Base-by-base conservation (phyloP, 2,113 vertebrate species). In the Zapus hudsonius region DNA sequence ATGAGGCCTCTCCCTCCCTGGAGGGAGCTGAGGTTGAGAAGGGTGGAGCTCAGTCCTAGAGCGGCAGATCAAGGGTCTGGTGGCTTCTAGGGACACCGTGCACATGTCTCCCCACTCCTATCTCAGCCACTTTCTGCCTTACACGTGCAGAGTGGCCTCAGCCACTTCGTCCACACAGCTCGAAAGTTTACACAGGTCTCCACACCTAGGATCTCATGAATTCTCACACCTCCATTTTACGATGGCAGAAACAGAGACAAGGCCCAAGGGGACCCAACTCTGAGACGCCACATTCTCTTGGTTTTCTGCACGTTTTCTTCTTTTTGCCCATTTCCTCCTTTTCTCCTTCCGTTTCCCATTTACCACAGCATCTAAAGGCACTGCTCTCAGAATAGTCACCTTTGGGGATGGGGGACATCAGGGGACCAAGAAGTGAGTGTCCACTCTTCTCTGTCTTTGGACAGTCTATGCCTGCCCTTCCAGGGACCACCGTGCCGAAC, bases 51-150 rank as follows among this genome's bases (percentile, higher is more conserved):
- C 1, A 4, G 89, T 67, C 92, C 61, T 29, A 11, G 61, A 82
- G 91, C 72, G 47, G 64, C 79, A 67, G 84, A 91, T 29, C 91
- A 69, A 83, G 69, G 64, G 64, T 86, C 86, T 4, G 20, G 10
- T 23, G 47, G 57, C 92, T 80, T 52, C 29, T 1, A 5, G 78
- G 84, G 76, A 33, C 7, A 44, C 64, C 40, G 25, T 5, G 1
- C 1, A 17, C 17, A 19, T 76, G 69, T 59, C 92, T 59, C 47
- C 0, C 55, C 22, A 1, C 89, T 33, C 1, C 52, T 13, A 20
- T 78, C 87, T 95, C 90, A 23, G 94, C 94, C 92, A 22, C 84
- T 66, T 75, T 88, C 94, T 81, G 96, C 96, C 96, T 96, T 96
- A 95, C 2, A 10, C 91, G 64, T 42, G 9, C 80, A 93, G 84